phyloP scores from a whole-genome alignment of 2,888 invertebrate species.

The Nemurella pictetii region DNA sequence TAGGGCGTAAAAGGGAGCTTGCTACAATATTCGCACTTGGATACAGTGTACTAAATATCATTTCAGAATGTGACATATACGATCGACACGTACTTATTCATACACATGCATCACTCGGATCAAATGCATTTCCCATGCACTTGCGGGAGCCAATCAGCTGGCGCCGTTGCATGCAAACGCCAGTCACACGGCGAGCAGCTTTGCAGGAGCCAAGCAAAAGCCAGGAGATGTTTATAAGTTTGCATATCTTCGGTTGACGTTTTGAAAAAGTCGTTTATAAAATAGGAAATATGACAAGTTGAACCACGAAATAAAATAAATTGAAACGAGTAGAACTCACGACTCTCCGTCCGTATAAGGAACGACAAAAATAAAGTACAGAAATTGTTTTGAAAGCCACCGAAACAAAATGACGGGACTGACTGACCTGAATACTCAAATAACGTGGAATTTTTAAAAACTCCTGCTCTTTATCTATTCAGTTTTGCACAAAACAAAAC shows the following conservation, averaged over 20 bases:
- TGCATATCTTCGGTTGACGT: neutral
- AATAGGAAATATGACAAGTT: neutral
- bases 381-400: conserved; percentile 12
- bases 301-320: conserved; percentile 2
- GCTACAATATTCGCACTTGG: neutral
- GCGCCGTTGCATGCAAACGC: neutral
- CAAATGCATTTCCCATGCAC: neutral
- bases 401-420: neutral
- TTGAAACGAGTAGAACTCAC: neutral
- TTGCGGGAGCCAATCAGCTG: neutral
- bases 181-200: neutral
- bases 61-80: neutral
- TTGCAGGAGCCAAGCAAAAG: neutral
- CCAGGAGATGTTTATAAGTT: neutral
- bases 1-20: neutral
- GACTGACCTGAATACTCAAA: neutral
- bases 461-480: neutral
- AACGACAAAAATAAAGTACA: neutral
- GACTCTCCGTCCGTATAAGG: neutral
- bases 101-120: neutral
- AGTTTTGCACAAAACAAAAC: neutral
- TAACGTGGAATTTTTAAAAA: neutral
- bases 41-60: neutral
- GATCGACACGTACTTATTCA: neutral
- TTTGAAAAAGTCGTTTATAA: neutral